These are phyloP conservation scores for Mormyrus lacerda DNA, from an alignment of 2,113 vertebrate genomes.

Conservation along the genomic window DNA sequence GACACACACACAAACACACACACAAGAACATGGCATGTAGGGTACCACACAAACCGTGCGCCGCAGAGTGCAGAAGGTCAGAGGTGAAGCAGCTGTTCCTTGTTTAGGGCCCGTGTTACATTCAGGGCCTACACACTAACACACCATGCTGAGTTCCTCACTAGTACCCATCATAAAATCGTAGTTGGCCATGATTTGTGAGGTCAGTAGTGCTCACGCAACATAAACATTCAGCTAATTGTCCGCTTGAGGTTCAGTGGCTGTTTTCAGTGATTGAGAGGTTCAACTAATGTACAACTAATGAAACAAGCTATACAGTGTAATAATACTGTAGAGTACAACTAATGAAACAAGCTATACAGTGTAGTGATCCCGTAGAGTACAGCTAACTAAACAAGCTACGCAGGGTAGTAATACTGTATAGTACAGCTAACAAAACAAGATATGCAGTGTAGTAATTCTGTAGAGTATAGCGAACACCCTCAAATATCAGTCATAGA, in stretches of 20 bases:
- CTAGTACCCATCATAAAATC: not conserved
- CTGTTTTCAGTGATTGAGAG: not conserved
- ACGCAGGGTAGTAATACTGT: not conserved
- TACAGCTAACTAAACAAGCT: not conserved
- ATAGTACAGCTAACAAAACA: not conserved
- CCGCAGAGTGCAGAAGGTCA: not conserved
- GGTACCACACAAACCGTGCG: not conserved
- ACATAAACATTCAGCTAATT: not conserved
- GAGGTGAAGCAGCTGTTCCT: conserved; percentile 6
- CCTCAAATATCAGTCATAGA: not conserved
- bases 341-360: not conserved
- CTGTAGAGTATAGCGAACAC: not conserved
- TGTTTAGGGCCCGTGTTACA: not conserved
- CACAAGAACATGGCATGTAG: not conserved
- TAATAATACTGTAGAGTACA: not conserved
- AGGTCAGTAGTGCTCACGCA: not conserved
- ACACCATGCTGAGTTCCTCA: not conserved
- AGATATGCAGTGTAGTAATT: not conserved
- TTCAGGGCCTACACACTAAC: not conserved
- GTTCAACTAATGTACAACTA: not conserved
- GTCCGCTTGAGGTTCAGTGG: not conserved
- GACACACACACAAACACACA: not conserved
- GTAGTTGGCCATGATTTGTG: not conserved
- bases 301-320: not conserved
- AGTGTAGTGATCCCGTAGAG: not conserved